These are phyloP conservation scores for Crossaster papposus DNA, from an alignment of 53 echinoderm and acorn worm genomes.

Conservation along the genomic window DNA sequence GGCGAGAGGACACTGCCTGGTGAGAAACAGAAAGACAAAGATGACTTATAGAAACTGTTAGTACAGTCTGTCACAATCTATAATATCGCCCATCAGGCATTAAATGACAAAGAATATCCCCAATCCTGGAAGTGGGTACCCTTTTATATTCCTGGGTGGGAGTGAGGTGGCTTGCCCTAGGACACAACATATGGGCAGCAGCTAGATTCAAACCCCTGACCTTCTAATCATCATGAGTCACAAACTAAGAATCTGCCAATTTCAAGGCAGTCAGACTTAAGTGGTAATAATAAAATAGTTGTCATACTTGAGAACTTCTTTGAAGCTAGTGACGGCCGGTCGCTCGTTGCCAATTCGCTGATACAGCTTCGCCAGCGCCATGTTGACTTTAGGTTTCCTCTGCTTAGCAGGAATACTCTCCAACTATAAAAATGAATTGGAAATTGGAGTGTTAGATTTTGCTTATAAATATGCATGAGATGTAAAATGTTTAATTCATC, in stretches of 20 bases:
- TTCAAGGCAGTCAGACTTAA: background rate
- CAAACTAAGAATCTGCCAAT: background rate
- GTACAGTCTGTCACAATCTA: no score
- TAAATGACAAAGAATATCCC: no score
- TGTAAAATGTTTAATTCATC: no score
- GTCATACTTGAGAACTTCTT: slow-evolving; percentile 93
- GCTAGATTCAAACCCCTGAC: no score
- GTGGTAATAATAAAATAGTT: background rate
- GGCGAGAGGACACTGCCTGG: slow-evolving; percentile 93
- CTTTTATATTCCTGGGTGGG: no score
- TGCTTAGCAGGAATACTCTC: slow-evolving; percentile 97
- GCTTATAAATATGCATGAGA: background rate
- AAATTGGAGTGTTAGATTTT: background rate
- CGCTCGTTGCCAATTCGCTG: slow-evolving; percentile 89
- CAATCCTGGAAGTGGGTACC: no score
- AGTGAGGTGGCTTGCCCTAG: background rate
- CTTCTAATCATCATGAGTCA: no score
- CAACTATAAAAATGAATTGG: slow-evolving; percentile 65
- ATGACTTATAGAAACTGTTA: background rate
- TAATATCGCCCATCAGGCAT: no score
- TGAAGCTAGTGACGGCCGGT: slow-evolving; percentile 88
- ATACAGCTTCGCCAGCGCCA: slow-evolving; percentile 97
- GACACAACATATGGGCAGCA: background rate
- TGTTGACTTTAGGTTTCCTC: slow-evolving; percentile 96
- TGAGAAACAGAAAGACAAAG: background rate